Percentiles rank a stretch among this genome's conserved stretches.
These are phyloP conservation scores for Eumerus sabulonum DNA, from an alignment of 2,888 invertebrate genomes.

Conservation along the genomic window DNA sequence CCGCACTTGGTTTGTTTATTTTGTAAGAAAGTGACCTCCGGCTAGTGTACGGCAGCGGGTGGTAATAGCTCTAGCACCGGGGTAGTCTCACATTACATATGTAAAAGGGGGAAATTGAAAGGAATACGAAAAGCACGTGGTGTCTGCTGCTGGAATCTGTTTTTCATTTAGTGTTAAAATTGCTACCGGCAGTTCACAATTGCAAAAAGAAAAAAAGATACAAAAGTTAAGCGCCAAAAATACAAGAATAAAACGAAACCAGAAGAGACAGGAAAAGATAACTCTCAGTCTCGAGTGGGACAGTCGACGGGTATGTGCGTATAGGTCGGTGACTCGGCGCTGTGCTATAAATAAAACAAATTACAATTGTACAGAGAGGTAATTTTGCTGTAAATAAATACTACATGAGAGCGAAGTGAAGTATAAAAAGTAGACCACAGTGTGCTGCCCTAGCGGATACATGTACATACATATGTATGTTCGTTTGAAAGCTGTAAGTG, in stretches of 20 bases:
- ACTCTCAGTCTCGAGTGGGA: too few species aligned
- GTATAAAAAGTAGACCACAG: slow-evolving; percentile 17
- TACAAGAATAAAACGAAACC: too few species aligned
- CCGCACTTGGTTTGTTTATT: slow-evolving; percentile 13
- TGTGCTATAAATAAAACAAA: too few species aligned
- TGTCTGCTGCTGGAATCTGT: slow-evolving; percentile 39
- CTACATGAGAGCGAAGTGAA: slow-evolving; percentile 5
- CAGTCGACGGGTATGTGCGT: too few species aligned
- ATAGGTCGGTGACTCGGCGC: too few species aligned
- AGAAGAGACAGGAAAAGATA: too few species aligned
- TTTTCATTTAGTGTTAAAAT: slow-evolving; percentile 34
- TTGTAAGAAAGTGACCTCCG: slow-evolving; percentile 59
- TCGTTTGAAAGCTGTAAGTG: too few species aligned
- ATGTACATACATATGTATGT: too few species aligned
- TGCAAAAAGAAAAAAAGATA: slow-evolving; percentile 3
- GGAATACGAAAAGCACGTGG: slow-evolving; percentile 64
- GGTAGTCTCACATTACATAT: slow-evolving; percentile 43
- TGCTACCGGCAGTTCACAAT: slow-evolving; percentile 14
- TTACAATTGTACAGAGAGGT: slow-evolving; percentile 5
- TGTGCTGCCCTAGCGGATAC: too few species aligned
- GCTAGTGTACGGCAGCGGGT: slow-evolving; percentile 28
- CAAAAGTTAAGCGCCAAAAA: too few species aligned
- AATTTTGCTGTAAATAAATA: slow-evolving; percentile 12
- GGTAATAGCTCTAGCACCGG: background rate
- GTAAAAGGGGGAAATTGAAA: slow-evolving; percentile 51